Evolutionary conservation across 1,140 invertebrate species (phyloP).

Genomic region (Armadillidium nasatum): DNA sequence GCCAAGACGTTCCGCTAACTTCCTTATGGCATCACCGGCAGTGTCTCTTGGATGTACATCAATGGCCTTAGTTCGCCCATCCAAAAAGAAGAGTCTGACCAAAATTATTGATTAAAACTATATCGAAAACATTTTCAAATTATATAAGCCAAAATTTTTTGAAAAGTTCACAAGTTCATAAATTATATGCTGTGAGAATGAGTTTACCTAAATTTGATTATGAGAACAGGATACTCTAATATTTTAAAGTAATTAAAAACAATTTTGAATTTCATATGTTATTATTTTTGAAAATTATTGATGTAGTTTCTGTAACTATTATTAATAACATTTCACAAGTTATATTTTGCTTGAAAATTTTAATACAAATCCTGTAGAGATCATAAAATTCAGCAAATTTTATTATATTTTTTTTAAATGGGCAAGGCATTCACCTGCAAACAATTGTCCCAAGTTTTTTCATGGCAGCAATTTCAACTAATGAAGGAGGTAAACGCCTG

Average conservation of each 20-base stretch:
- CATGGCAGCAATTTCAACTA: constrained; percentile 90
- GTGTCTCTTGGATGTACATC: constrained; percentile 92
- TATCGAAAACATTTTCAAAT: neutral
- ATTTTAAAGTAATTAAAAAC: neutral
- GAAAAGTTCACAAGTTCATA: too few relatives aligned
- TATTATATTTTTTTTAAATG: too few relatives aligned
- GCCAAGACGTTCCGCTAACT: constrained; percentile 82
- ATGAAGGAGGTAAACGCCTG: constrained; percentile 71
- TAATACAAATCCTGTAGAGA: too few relatives aligned
- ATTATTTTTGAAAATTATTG: neutral
- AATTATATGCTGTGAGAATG: too few relatives aligned
- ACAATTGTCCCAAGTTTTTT: constrained; percentile 83
- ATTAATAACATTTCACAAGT: neutral
- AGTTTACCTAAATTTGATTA: too few relatives aligned
- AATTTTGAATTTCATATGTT: too few relatives aligned
- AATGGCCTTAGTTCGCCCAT: constrained; percentile 90
- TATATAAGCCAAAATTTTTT: too few relatives aligned
- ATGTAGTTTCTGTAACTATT: neutral
- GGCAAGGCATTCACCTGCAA: constrained; percentile 53
- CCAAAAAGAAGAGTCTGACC: constrained; percentile 82
- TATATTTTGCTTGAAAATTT: too few relatives aligned
- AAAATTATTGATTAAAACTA: neutral
- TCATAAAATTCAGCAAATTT: too few relatives aligned
- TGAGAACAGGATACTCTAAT: neutral
- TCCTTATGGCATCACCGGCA: constrained; percentile 78